A percentile compares a stretch with the other conserved stretches of the same genome.
Evolutionary conservation across 2,888 invertebrate species (phyloP).

Genomic region (Mamestra brassicae): DNA sequence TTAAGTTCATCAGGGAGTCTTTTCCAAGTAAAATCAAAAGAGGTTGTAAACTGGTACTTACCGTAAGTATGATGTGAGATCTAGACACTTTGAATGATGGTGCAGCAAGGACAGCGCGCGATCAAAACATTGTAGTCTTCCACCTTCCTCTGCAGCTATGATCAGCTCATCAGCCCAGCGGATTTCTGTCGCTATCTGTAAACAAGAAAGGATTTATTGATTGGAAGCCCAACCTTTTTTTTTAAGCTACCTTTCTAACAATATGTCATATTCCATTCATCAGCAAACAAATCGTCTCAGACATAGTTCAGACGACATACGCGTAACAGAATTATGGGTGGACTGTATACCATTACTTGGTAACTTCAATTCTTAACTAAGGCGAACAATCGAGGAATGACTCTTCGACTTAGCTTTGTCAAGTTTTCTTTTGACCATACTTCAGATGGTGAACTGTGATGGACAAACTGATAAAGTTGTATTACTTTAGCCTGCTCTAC

Average conservation of each 20-base stretch:
- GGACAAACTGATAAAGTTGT: neutral
- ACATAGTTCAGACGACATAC: too few species aligned
- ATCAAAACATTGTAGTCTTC: slow-evolving; percentile 87
- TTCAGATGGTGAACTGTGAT: neutral
- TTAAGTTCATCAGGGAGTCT: too few species aligned
- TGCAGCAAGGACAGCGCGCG: slow-evolving; percentile 83
- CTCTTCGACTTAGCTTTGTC: neutral
- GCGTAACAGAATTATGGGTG: too few species aligned
- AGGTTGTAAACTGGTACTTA: slow-evolving; percentile 47
- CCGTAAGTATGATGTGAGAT: slow-evolving; percentile 80
- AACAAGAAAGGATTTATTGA: slow-evolving; percentile 2
- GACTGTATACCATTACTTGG: too few species aligned
- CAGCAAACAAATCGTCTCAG: too few species aligned
- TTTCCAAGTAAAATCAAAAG: neutral
- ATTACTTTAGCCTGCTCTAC: neutral
- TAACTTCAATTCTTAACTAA: neutral
- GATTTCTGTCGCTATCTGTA: slow-evolving; percentile 85
- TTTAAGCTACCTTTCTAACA: too few species aligned
- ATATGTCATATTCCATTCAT: too few species aligned
- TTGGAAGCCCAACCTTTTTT: neutral
- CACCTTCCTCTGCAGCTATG: slow-evolving; percentile 83
- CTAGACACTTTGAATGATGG: slow-evolving; percentile 84
- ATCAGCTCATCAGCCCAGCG: slow-evolving; percentile 84
- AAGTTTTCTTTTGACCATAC: neutral
- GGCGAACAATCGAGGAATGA: neutral